Evolutionary conservation across 23 tunicate species (phyloP).

Genomic region (Trididemnum miniatum): DNA sequence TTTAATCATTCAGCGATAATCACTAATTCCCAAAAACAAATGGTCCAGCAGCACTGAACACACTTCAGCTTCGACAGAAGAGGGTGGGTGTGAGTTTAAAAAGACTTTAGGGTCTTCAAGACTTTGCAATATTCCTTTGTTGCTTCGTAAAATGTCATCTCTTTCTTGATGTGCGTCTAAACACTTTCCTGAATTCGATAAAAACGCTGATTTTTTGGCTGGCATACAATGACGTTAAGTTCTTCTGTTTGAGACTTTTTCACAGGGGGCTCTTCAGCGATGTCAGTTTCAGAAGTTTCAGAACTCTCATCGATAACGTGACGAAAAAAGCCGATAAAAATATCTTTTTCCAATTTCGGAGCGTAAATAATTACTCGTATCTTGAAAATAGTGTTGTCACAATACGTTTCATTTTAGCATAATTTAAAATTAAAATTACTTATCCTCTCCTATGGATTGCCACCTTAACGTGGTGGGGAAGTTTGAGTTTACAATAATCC

Average conservation of each 20-base stretch:
- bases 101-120: neutral
- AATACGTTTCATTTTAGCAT: too few species aligned
- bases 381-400: too few species aligned
- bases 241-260: neutral
- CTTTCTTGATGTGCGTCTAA: neutral
- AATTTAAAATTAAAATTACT: too few species aligned
- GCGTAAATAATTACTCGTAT: too few species aligned
- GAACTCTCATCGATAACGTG: neutral
- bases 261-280: neutral
- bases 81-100: neutral
- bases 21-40: neutral
- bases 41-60: too few species aligned
- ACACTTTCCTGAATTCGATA: neutral
- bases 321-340: neutral
- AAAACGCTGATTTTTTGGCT: neutral
- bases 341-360: neutral
- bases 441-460: too few species aligned
- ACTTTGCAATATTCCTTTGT: neutral
- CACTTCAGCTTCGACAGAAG: neutral
- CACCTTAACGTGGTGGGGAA: too few species aligned
- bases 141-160: too few species aligned
- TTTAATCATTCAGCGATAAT: neutral
- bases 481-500: too few species aligned
- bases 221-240: neutral
- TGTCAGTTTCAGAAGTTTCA: neutral